Evolutionary conservation across 2,888 invertebrate genomes (phyloP), one percentile per base, ranked within the genome.

Genomic region (Cremastobaeus sp.): DNA sequence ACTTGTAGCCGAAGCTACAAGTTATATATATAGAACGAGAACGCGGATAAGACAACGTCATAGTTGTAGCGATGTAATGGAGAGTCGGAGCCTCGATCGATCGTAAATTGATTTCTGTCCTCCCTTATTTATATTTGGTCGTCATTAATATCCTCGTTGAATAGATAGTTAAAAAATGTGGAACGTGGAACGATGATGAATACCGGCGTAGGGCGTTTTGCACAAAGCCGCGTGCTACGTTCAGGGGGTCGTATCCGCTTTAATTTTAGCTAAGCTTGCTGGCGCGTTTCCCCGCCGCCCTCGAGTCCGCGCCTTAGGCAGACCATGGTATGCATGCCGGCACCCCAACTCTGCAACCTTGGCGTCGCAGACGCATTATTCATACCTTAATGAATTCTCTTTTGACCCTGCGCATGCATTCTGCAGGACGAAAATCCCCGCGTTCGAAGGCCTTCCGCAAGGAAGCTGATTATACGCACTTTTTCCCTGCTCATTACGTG

Each of bases 361-460:
- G 85, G 85, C 85, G 84, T 85, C 85, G 85, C 84, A 85, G 85
- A 85, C 85, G 85, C 84, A 83, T 85, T 86, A 86, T 85, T 86
- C 86, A 85, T 86, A 86, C 83, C 85, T 84, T 86, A 85, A 85
- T 84, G 85, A 86, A 86, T 85, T 86, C 84, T 82, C 82, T 82
- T 81, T 80, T 77, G 78, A 78, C 75, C 77, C 79, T 71, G 72
- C 71, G 75, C 73, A 70, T 66, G 70, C 65, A 70, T 73, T 70
- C 64, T 72, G 73, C 73, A 70, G 64, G 65, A 71, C 68, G 70
- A 77, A 76, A 73, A 74, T 75, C 73, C 70, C 52, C 70, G 64
- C 72, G 60, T 72, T 72, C 65, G 65, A 47, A 55, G 60, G 59
- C 66, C 69, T 70, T 70, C 35, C 69, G 52, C 48, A 34, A 39